Base-by-base conservation (phyloP, 2,797 vertebrate species). In the Labroides dimidiatus region DNA sequence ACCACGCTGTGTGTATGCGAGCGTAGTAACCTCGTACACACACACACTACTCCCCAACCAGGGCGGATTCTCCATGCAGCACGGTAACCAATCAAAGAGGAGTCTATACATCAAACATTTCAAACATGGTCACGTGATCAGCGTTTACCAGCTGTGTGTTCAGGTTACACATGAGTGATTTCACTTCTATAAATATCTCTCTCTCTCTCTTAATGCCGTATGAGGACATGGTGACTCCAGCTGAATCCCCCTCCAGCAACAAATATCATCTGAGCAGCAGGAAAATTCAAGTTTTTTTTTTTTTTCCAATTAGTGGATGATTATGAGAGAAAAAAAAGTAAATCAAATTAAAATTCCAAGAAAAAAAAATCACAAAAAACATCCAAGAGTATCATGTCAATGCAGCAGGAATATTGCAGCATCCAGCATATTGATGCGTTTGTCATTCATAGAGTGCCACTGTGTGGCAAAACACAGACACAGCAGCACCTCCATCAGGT, bases 401-500 rank as follows among this genome's bases (percentile, higher is more conserved):
- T 61, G 63, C 58, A 68, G 56, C 64, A 36, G 42, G 33, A 41
- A 14, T 48, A 36, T 41, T 13, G 30, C 19, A 69, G 43, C 42
- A 37, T 1, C 21, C 30, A 53, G 27, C 53, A 17, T 59, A 45
- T 42, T 36, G 30, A 2, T 27, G 43, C 58, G 45, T 70, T 69
- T 52, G 23, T 65, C 69, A 52, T 49, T 60, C 75, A 75, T 20
- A 64, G 59, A 88, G 70, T 65, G 77, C 84, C 84, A 75, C 87
- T 77, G n/a, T 86, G 87, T 89, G 90, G 87, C 20, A 48, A 79
- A 77, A 80, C 21, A 48, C 23, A 54, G 51, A 67, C 58, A 87
- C 76, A 66, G 57, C 84, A 83, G 27, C 23, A 66, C 52, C 15
- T 16, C 10, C 3, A 45, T 27, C 2, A 36, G 10, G 13, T 27